These are phyloP conservation scores for Thinocorus orbignyianus DNA, from an alignment of 2,113 vertebrate species.

Conservation along the genomic window DNA sequence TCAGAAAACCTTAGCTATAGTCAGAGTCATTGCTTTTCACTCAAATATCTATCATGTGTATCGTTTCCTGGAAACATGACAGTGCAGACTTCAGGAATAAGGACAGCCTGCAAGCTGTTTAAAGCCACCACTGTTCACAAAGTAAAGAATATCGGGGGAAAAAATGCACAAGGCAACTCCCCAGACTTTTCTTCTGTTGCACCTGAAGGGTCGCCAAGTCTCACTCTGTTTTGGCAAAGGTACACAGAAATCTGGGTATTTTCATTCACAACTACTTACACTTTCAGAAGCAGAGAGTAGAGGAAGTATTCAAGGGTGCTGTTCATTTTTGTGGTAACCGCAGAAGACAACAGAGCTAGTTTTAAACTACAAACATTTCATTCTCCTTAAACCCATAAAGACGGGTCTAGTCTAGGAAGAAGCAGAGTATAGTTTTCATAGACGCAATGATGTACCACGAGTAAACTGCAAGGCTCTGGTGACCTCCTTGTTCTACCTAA, in stretches of 20 bases:
- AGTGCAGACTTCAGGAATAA: neutral
- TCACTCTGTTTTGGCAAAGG: neutral
- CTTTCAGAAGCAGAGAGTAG: neutral
- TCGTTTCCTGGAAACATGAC: neutral
- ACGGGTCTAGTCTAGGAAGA: neutral
- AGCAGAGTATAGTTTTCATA: neutral
- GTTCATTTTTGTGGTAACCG: neutral
- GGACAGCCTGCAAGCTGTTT: neutral
- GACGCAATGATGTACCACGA: neutral
- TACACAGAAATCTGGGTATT: neutral
- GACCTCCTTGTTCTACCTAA: neutral
- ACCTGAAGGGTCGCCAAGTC: neutral
- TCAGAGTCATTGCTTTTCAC: neutral
- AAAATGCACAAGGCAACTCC: neutral
- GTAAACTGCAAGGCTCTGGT: neutral
- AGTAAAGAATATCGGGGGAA: neutral
- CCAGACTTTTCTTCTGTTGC: neutral
- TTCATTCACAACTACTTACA: neutral
- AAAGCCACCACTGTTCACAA: neutral
- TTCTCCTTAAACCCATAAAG: neutral
- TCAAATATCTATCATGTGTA: neutral
- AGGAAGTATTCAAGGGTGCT: neutral
- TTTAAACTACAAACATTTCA: neutral
- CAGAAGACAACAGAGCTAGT: neutral
- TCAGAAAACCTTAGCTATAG: neutral